Evolutionary conservation across 2,888 invertebrate genomes (phyloP).

Genomic region (Acronicta psi): DNA sequence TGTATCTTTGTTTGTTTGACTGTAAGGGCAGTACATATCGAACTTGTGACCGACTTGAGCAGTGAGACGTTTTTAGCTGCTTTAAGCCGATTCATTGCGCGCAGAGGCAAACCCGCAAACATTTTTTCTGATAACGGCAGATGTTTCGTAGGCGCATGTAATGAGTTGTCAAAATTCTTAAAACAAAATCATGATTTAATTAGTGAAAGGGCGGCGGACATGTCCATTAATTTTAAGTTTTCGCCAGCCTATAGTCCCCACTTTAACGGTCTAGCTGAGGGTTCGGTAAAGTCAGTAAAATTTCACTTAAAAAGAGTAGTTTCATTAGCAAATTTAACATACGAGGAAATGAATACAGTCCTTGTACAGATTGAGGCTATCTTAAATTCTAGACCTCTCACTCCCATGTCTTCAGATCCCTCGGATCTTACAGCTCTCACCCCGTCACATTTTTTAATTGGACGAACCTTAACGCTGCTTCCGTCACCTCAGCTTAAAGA

Average conservation of each 20-base stretch:
- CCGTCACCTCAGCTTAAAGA: slow-evolving; percentile 6
- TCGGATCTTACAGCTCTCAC: slow-evolving; percentile 13
- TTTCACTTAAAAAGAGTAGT: slow-evolving; percentile 33
- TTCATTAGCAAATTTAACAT: slow-evolving; percentile 24
- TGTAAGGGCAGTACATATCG: slow-evolving; percentile 14
- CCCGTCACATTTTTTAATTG: slow-evolving; percentile 15
- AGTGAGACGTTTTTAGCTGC: slow-evolving; percentile 8
- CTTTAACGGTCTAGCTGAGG: slow-evolving; percentile 42
- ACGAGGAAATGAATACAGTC: slow-evolving; percentile 44
- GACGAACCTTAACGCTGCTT: slow-evolving; percentile 12
- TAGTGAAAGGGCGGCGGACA: not conserved
- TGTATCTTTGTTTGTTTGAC: slow-evolving; percentile 25
- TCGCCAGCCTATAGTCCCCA: slow-evolving; percentile 10
- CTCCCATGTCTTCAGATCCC: slow-evolving; percentile 28
- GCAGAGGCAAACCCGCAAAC: slow-evolving; percentile 16
- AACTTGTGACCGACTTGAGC: slow-evolving; percentile 22
- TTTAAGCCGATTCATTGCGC: slow-evolving; percentile 19
- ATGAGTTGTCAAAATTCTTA: slow-evolving; percentile 8
- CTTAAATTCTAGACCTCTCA: slow-evolving; percentile 28
- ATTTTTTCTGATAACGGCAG: slow-evolving; percentile 27
- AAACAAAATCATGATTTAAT: slow-evolving; percentile 2
- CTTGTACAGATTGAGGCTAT: slow-evolving; percentile 34
- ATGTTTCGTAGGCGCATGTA: slow-evolving; percentile 17
- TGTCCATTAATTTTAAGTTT: slow-evolving; percentile 19
- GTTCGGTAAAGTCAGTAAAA: slow-evolving; percentile 42